A percentile compares a stretch with the other conserved stretches of the same genome.
Evolutionary conservation across 2,888 invertebrate species (phyloP).

Genomic region (Achlya flavicornis): DNA sequence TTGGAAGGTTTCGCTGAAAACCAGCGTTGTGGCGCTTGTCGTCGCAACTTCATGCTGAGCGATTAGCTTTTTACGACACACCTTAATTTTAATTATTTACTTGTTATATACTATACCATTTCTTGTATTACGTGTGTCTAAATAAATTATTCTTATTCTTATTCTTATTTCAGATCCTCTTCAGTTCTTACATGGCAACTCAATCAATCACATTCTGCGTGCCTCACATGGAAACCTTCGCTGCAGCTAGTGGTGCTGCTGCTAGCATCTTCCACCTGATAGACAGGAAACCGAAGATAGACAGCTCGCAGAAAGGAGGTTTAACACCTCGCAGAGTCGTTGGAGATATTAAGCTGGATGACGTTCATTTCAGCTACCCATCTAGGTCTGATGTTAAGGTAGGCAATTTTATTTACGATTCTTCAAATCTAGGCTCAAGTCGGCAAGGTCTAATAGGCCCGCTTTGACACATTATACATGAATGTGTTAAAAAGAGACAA

Average conservation of each 20-base stretch:
- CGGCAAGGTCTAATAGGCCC: too few relatives aligned
- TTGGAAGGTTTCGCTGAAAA: too few relatives aligned
- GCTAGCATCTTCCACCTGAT: slow-evolving; percentile 88
- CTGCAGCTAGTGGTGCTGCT: slow-evolving; percentile 89
- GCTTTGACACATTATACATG: too few relatives aligned
- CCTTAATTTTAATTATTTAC: too few relatives aligned
- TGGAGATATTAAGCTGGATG: slow-evolving; percentile 88
- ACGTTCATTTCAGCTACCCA: slow-evolving; percentile 91
- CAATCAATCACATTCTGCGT: slow-evolving; percentile 90
- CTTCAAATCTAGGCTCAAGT: too few relatives aligned
- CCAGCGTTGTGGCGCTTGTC: too few relatives aligned
- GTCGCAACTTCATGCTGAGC: too few relatives aligned
- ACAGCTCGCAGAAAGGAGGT: slow-evolving; percentile 86
- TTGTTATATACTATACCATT: too few relatives aligned
- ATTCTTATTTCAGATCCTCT: slow-evolving; percentile 87
- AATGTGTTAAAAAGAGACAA: too few relatives aligned
- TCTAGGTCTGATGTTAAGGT: slow-evolving; percentile 89
- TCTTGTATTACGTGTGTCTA: too few relatives aligned
- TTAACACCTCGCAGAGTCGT: slow-evolving; percentile 81
- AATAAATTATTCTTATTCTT: too few relatives aligned
- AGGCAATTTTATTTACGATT: slow-evolving; percentile 18
- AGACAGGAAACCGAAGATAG: slow-evolving; percentile 88
- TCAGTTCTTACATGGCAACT: slow-evolving; percentile 90
- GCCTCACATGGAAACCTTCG: slow-evolving; percentile 90
- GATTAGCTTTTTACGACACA: too few relatives aligned